phyloP scores from a whole-genome alignment of 2,113 vertebrate genomes.

The Aix galericulata region DNA sequence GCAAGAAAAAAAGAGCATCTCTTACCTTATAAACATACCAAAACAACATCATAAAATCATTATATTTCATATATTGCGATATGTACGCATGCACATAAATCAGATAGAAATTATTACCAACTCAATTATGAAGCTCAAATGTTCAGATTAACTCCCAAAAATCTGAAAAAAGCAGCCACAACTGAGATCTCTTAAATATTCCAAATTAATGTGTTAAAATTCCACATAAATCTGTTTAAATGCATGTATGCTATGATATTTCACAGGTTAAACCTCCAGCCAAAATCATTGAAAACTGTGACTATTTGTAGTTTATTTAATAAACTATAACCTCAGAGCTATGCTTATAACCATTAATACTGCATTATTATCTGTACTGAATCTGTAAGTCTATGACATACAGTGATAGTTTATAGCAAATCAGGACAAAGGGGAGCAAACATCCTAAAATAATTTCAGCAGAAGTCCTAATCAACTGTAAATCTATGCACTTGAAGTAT shows the following conservation, averaged over 20 bases:
- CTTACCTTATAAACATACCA: not conserved
- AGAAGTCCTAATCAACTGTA: slow-evolving; percentile 2
- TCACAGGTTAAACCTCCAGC: not conserved
- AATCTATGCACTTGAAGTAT: slow-evolving; percentile 10
- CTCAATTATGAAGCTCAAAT: not conserved
- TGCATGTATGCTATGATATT: not conserved
- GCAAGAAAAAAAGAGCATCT: not conserved
- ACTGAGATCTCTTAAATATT: not conserved
- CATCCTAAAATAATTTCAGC: not conserved
- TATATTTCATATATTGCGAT: too few species aligned
- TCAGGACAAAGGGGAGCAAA: not conserved
- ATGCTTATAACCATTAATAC: not conserved
- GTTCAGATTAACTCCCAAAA: not conserved
- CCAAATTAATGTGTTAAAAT: not conserved
- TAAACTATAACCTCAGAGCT: not conserved
- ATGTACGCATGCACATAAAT: not conserved
- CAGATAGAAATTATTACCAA: not conserved
- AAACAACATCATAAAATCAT: too few species aligned
- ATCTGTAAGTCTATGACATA: not conserved
- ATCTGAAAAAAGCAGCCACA: not conserved
- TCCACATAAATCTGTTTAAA: not conserved
- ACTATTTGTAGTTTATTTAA: not conserved
- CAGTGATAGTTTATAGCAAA: not conserved
- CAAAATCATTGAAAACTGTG: not conserved
- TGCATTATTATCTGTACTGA: not conserved